phyloP scores from a whole-genome alignment of 2,888 invertebrate species.

The Doris montereyensis region DNA sequence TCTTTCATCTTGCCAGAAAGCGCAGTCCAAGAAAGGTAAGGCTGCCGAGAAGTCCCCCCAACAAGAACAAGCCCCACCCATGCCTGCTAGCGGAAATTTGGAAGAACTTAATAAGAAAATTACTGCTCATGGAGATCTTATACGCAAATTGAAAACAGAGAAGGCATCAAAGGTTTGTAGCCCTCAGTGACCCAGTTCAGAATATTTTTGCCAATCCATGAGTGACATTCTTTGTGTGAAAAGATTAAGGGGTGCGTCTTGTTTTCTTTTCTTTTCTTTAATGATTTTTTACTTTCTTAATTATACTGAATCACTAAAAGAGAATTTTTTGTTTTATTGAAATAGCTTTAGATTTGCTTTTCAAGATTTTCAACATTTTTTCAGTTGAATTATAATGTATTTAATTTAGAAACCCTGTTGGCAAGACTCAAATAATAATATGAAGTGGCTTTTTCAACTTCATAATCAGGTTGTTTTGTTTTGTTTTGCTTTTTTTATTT shows the following conservation, averaged over 20 bases:
- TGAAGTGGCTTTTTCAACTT: too few species aligned
- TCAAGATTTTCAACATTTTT: too few species aligned
- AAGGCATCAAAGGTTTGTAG: slow-evolving; percentile 78
- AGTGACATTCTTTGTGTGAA: not conserved
- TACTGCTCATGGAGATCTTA: slow-evolving; percentile 79
- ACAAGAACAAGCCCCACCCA: slow-evolving; percentile 58
- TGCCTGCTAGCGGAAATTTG: slow-evolving; percentile 28
- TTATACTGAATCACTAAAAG: too few species aligned
- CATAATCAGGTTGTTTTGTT: too few species aligned
- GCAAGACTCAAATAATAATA: too few species aligned
- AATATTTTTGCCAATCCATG: too few species aligned
- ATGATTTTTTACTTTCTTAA: not conserved
- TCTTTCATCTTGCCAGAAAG: slow-evolving; percentile 57
- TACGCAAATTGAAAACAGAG: slow-evolving; percentile 80
- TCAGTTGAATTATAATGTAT: too few species aligned
- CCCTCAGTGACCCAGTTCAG: too few species aligned
- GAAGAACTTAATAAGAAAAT: slow-evolving; percentile 70
- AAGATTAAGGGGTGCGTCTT: not conserved
- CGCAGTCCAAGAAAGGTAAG: slow-evolving; percentile 70
- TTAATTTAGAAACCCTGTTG: too few species aligned
- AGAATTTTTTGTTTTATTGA: too few species aligned
- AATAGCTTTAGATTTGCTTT: too few species aligned
- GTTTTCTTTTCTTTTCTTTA: not conserved
- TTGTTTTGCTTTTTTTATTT: too few species aligned
- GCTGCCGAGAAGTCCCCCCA: slow-evolving; percentile 70